Evolutionary conservation across 1,140 invertebrate species (phyloP).

Genomic region (Teleogryllus occipitalis): DNA sequence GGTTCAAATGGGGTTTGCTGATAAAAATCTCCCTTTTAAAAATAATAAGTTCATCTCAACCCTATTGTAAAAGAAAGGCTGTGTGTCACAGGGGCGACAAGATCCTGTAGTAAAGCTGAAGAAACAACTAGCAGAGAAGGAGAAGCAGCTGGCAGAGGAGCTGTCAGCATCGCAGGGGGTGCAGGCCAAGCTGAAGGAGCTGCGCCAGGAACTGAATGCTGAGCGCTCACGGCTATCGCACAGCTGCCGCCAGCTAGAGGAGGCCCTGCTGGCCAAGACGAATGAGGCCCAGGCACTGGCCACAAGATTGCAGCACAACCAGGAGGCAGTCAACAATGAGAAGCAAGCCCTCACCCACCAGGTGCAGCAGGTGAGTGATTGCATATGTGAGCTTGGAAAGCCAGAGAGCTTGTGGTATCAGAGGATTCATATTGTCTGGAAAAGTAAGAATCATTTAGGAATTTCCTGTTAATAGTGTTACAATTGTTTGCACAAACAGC

Average conservation of each 20-base stretch:
- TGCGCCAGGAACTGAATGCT: slow-evolving; percentile 58
- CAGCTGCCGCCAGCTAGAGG: slow-evolving; percentile 47
- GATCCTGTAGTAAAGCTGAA: slow-evolving; percentile 77
- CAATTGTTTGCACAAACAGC: too few relatives aligned
- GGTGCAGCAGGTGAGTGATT: background rate
- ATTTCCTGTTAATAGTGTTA: too few relatives aligned
- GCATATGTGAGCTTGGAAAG: too few relatives aligned
- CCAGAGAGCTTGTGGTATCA: too few relatives aligned
- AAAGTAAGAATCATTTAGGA: too few relatives aligned
- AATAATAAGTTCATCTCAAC: too few relatives aligned
- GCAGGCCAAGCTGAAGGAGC: slow-evolving; percentile 66
- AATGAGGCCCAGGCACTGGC: slow-evolving; percentile 50
- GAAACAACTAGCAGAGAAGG: slow-evolving; percentile 75
- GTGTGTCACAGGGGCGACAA: slow-evolving; percentile 51
- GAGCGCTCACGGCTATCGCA: slow-evolving; percentile 50
- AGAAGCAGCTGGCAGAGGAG: slow-evolving; percentile 61
- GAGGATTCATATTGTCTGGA: too few relatives aligned
- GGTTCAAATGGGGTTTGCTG: too few relatives aligned
- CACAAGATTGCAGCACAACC: slow-evolving; percentile 47
- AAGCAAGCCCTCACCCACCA: slow-evolving; percentile 36
- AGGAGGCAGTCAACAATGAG: slow-evolving; percentile 47
- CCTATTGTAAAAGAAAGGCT: background rate
- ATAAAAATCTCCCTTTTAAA: too few relatives aligned
- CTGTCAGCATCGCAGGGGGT: slow-evolving; percentile 54
- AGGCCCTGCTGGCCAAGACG: slow-evolving; percentile 40